Conservation (phyloP, 2,888 invertebrate genomes). For the Phalangium opilio region DNA sequence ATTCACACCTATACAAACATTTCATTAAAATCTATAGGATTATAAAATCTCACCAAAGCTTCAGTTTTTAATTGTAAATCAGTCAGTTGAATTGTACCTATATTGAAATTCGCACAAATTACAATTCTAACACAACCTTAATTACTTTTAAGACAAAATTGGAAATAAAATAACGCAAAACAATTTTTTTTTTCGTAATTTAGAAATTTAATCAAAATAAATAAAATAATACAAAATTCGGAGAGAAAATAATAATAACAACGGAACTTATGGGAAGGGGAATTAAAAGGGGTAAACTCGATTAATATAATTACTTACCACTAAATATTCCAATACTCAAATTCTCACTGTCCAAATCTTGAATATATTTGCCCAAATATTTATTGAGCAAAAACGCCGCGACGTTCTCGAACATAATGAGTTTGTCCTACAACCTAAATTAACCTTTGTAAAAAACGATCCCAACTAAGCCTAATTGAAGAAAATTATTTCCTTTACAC, state of each 20-base stretch:
- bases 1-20: too few relatives aligned
- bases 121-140: too few relatives aligned
- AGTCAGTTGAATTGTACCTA: conserved; percentile 47
- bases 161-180: conserved; percentile 4
- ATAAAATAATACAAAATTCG: too few relatives aligned
- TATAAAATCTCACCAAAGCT: conserved; percentile 48
- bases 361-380: conserved; percentile 62
- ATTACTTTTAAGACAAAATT: conserved; percentile 1
- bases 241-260: too few relatives aligned
- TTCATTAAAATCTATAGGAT: too few relatives aligned
- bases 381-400: conserved; percentile 63
- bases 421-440: too few relatives aligned
- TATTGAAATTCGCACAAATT: conserved; percentile 3
- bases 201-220: background rate
- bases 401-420: conserved; percentile 53
- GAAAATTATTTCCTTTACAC: too few relatives aligned
- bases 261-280: too few relatives aligned
- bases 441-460: background rate
- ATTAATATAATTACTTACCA: conserved; percentile 37
- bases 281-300: background rate
- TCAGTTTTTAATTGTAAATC: conserved; percentile 63
- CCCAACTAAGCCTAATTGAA: background rate
- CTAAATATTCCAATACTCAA: conserved; percentile 68
- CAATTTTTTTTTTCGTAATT: background rate
- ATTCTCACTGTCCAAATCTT: conserved; percentile 65